Conservation (phyloP, 2,113 vertebrate species). For the Indri indri region DNA sequence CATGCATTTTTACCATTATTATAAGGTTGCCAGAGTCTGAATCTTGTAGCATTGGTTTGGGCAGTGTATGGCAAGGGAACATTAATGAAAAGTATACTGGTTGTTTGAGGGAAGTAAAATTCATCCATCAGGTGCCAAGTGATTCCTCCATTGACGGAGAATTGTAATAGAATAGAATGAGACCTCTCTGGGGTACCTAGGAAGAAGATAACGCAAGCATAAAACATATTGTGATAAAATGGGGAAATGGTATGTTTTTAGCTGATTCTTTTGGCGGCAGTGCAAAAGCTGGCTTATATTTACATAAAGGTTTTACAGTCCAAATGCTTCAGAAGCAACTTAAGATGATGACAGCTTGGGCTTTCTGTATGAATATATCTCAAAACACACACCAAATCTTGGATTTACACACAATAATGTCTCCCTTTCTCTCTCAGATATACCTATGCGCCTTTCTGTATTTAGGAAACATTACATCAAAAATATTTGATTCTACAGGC, state of each 20-base stretch:
- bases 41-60: slow-evolving; percentile 94
- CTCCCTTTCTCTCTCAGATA: neutral
- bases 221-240: neutral
- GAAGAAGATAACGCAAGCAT: slow-evolving; percentile 42
- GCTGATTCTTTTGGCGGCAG: neutral
- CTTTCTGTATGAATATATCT: neutral
- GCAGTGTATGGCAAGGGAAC: slow-evolving; percentile 91
- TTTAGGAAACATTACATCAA: neutral
- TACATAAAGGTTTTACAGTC: neutral
- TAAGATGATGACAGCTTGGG: neutral
- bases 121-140: slow-evolving; percentile 97
- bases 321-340: neutral
- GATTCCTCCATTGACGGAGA: slow-evolving; percentile 95
- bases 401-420: neutral
- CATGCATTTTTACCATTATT: slow-evolving; percentile 89
- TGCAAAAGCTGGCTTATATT: neutral
- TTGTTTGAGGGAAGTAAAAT: slow-evolving; percentile 96
- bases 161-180: slow-evolving; percentile 96
- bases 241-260: neutral
- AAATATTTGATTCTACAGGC: neutral
- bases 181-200: slow-evolving; percentile 95
- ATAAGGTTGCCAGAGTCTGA: slow-evolving; percentile 98
- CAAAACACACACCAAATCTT: neutral
- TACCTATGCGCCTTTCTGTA: neutral
- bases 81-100: slow-evolving; percentile 95